These are phyloP conservation scores for Tribolium freemani DNA, from an alignment of 2,888 invertebrate genomes.

Conservation along the genomic window DNA sequence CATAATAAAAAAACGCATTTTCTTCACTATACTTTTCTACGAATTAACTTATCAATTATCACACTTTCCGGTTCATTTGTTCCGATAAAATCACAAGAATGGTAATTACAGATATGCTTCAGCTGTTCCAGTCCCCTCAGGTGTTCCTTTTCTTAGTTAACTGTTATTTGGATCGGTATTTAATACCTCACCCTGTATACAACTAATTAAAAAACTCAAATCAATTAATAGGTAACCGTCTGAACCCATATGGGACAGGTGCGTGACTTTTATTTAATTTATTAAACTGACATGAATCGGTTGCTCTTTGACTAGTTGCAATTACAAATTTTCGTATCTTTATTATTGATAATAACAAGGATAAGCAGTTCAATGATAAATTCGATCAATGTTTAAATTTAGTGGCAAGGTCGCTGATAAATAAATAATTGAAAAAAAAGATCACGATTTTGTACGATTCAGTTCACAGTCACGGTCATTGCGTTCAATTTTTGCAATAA, in stretches of 20 bases:
- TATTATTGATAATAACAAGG: neutral
- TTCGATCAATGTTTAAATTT: neutral
- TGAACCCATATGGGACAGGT: slow-evolving; percentile 36
- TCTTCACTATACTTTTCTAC: too few relatives aligned
- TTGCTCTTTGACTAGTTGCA: neutral
- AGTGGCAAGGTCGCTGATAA: neutral
- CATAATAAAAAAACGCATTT: too few relatives aligned
- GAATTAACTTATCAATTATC: too few relatives aligned
- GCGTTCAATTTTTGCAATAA: neutral
- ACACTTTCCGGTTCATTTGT: neutral
- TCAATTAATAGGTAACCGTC: neutral
- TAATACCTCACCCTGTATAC: neutral
- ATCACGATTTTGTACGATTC: neutral
- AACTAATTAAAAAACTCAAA: neutral
- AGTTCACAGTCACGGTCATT: neutral
- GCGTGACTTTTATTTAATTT: slow-evolving; percentile 31
- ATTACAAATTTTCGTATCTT: neutral
- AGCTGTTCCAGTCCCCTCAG: neutral
- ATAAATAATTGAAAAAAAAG: neutral
- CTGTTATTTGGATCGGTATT: too few relatives aligned
- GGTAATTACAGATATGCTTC: too few relatives aligned
- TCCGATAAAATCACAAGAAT: neutral
- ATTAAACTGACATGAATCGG: too few relatives aligned
- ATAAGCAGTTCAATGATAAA: neutral
- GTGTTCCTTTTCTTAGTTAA: neutral